Base-by-base conservation (phyloP, 2,113 vertebrate species). In the Epinephelus cyanopodus region DNA sequence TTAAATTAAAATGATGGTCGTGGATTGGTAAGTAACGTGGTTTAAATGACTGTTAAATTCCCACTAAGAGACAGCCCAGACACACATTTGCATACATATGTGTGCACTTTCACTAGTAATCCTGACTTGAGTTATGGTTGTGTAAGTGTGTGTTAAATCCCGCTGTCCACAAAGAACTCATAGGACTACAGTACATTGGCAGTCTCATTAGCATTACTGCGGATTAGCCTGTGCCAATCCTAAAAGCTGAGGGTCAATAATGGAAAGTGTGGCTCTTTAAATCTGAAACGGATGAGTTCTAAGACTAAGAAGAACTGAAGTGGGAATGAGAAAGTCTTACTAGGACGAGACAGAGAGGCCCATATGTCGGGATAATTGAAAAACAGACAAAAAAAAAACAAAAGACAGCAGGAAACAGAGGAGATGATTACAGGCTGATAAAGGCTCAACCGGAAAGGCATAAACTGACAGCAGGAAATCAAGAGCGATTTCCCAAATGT, bases 401-500 rank as follows among this genome's bases (percentile, higher is more conserved):
- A 54, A 47, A 63, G 74, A 53, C 21, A 56, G 81, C 8, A 1
- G 19, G 12, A 45, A 69, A 65, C 60, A 78, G 71, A 73, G 12
- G 81, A 29, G 54, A 88, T 58, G 57, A 86, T 82, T 83, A 74
- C 68, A 77, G 64, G 72, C n/a, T 66, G 81, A 87, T 81, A 80
- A 86, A 64, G 62, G 45, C 61, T 79, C 69, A 25, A 71, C 9
- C 47, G 75, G 54, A 76, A 61, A 65, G 76, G 27, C 56, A 18
- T 15, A 29, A 77, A 77, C 48, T 53, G 72, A 79, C 47, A 75
- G 79, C 39, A 57, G 65, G 60, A 86, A 87, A 78, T 89, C 81
- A 87, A 69, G 81, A 85, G 91, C 82, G 4, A 92, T 82, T 90
- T 87, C 85, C 87, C 81, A 5, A 89, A 65, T 89, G 82, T 79